Conservation (phyloP, 2,113 vertebrate genomes). For the Sylvicapra grimmia region DNA sequence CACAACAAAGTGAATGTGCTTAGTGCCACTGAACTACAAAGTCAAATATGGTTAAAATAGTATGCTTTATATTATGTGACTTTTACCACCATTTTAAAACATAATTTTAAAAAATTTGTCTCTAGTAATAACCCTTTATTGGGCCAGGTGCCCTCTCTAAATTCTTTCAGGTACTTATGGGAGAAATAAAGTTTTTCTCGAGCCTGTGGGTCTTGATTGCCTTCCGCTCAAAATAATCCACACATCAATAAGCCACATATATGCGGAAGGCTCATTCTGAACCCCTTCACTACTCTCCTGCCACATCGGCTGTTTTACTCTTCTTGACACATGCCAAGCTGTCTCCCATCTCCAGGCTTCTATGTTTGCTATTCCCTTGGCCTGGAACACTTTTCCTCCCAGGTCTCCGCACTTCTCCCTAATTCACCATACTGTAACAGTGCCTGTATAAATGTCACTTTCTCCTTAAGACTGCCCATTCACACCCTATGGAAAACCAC, state of each 20-base stretch:
- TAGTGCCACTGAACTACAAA: not conserved
- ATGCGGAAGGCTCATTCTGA: too few relatives aligned
- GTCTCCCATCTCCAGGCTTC: not conserved
- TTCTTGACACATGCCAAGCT: not conserved
- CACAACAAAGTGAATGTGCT: not conserved
- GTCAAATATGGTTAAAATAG: not conserved
- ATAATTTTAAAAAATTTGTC: not conserved
- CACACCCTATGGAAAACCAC: not conserved
- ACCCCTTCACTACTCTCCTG: not conserved
- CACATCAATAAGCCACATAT: not conserved
- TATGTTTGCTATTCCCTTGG: not conserved
- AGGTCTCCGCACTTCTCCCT: not conserved
- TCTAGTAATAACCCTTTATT: not conserved
- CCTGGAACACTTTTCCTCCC: not conserved
- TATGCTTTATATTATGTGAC: not conserved
- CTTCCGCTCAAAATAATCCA: not conserved
- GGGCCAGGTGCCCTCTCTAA: not conserved
- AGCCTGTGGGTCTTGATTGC: not conserved
- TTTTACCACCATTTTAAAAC: not conserved
- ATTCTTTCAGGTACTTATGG: not conserved
- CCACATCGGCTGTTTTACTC: not conserved
- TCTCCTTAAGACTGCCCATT: not conserved
- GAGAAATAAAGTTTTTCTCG: not conserved
- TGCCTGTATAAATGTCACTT: not conserved
- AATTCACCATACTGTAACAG: not conserved